Evolutionary conservation across 1,140 invertebrate genomes (phyloP), one percentile per base, ranked within the genome.

Genomic region (Trachymyrmex septentrionalis): DNA sequence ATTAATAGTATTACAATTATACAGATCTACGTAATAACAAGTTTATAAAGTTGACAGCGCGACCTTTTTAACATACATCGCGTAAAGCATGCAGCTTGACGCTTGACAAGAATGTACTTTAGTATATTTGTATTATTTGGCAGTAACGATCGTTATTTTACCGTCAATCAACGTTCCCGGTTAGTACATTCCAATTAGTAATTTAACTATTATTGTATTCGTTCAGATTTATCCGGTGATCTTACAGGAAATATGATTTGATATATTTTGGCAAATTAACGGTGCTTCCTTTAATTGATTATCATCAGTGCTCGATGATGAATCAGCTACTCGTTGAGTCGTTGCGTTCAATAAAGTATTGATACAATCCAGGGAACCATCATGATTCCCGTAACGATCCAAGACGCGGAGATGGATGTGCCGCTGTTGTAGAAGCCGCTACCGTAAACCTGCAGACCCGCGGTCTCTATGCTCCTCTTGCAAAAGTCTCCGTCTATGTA

Each of bases 381-480:
- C n/a, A 50, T 27, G 59, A 81, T 73, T 44, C 77, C 73, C 44
- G 67, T 59, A 16, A 88, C 30, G 6, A 85, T 78, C n/a, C 75
- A 86, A 16, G 87, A 71, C 12, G 59, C 61, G 6, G 34, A 24
- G 0, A 63, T 57, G 0, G 71, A 53, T 9, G 85, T 66, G 64
- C 91, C 95, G 59, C 85, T 88, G 90, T 97, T 97, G 96, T 98
- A 98, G 90, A 96, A 98, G 12, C 97, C 97, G 50, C 78, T 94
- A 1, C 97, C 97, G 91, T 97, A 97, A 0, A 98, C 97, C 93
- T 98, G 97, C 0, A 98, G 95, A 69, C 97, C 97, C 0, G 97
- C 97, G 0, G 98, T 98, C 91, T 98, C 97, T 86, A 98, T 98
- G 93, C 97, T 98, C 81, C 97, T 96, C 90, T 98, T 98, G 93